Conservation (phyloP, 1,140 invertebrate genomes). For the Rhynchophorus ferrugineus region DNA sequence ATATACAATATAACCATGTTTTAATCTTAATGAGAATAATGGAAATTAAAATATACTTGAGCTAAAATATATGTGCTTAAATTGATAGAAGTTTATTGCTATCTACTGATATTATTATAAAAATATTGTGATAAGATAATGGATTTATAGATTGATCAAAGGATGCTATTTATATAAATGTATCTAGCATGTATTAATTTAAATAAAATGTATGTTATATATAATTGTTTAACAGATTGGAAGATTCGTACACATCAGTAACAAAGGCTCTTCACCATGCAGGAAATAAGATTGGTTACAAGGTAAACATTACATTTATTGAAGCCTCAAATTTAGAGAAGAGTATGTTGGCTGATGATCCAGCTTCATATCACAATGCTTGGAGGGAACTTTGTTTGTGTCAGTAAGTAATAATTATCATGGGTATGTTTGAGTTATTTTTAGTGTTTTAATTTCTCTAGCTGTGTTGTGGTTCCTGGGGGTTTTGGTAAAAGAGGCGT, state of each 20-base stretch:
- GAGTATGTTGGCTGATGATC: slow-evolving; percentile 60
- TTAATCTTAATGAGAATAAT: too few species aligned
- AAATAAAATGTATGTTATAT: too few species aligned
- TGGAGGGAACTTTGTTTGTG: slow-evolving; percentile 87
- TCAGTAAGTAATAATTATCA: slow-evolving; percentile 55
- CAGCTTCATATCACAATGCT: slow-evolving; percentile 84
- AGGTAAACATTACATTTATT: slow-evolving; percentile 83
- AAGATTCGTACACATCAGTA: slow-evolving; percentile 95
- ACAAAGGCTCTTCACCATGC: slow-evolving; percentile 93
- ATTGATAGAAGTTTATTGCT: too few species aligned
- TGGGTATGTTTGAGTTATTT: neutral
- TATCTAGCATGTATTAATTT: too few species aligned
- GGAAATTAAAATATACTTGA: too few species aligned
- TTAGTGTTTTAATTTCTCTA: slow-evolving; percentile 40
- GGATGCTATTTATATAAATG: too few species aligned
- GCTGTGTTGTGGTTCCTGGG: slow-evolving; percentile 86
- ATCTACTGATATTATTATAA: too few species aligned
- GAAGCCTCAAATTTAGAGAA: slow-evolving; percentile 85
- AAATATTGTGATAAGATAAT: too few species aligned
- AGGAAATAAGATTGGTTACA: slow-evolving; percentile 72
- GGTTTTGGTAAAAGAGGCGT: slow-evolving; percentile 92
- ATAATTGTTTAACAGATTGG: too few species aligned
- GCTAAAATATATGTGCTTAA: too few species aligned
- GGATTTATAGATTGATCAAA: too few species aligned
- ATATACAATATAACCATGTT: too few species aligned